Evolutionary conservation across 2,888 invertebrate genomes (phyloP).

Genomic region (Leptura quadrifasciata): DNA sequence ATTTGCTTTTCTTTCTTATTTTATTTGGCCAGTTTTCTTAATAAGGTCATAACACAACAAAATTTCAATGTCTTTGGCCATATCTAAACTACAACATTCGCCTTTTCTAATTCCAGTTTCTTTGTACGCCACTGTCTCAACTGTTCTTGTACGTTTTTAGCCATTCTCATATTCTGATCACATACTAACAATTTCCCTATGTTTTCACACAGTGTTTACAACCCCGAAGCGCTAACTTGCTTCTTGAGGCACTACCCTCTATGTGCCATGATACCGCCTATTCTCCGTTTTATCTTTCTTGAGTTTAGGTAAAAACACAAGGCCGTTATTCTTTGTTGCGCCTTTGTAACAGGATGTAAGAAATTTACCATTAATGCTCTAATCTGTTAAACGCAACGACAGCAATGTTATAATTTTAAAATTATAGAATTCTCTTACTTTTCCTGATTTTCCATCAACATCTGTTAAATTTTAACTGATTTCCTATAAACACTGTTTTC

Average conservation of each 20-base stretch:
- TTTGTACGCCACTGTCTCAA: neutral
- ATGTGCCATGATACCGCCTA: constrained; percentile 12
- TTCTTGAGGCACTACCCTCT: constrained; percentile 1
- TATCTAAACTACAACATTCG: too few species aligned
- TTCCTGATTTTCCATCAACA: too few species aligned
- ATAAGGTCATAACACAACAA: too few species aligned
- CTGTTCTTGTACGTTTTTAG: neutral
- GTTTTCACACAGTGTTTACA: constrained; percentile 24
- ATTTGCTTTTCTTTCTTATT: too few species aligned
- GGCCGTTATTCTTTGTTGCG: constrained; percentile 8
- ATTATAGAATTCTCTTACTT: too few species aligned
- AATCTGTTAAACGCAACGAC: too few species aligned
- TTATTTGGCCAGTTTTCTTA: too few species aligned
- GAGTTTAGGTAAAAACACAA: constrained; percentile 16
- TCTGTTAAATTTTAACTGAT: too few species aligned
- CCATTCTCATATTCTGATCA: constrained; percentile 13
- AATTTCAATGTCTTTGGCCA: too few species aligned
- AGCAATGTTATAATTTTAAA: too few species aligned
- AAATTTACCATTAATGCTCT: neutral
- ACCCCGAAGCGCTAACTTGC: constrained; percentile 11
- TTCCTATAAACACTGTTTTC: too few species aligned
- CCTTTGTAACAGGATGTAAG: constrained; percentile 1
- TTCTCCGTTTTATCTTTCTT: constrained; percentile 6
- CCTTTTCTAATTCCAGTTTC: neutral
- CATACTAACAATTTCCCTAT: constrained; percentile 7